phyloP scores from a whole-genome alignment of 2,888 invertebrate genomes.

The Mongoloraphidia duomilia region DNA sequence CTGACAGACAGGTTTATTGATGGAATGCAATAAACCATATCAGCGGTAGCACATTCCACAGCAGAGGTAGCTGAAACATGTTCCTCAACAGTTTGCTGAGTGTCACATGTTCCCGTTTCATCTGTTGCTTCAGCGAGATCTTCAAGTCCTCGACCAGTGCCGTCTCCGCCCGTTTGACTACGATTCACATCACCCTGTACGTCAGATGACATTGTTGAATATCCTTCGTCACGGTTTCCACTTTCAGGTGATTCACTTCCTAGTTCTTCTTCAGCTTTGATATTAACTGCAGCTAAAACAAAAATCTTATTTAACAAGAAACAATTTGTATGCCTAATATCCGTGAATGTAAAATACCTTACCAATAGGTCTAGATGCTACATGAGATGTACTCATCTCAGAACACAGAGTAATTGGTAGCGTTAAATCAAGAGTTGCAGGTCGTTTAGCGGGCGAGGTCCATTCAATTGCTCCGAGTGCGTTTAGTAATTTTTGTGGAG shows the following conservation, averaged over 20 bases:
- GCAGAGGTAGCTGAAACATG: slow-evolving; percentile 33
- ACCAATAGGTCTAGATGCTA: neutral
- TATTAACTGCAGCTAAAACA: slow-evolving; percentile 29
- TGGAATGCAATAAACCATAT: slow-evolving; percentile 54
- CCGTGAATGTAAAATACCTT: slow-evolving; percentile 1
- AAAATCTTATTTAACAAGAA: slow-evolving; percentile 1
- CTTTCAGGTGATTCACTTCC: slow-evolving; percentile 63
- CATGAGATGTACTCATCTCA: slow-evolving; percentile 10
- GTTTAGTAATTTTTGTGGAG: slow-evolving; percentile 43
- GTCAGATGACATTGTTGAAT: slow-evolving; percentile 73
- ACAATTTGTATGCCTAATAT: neutral
- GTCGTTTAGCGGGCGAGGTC: slow-evolving; percentile 47
- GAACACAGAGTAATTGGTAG: slow-evolving; percentile 23
- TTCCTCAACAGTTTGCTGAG: slow-evolving; percentile 8
- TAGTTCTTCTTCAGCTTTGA: slow-evolving; percentile 45
- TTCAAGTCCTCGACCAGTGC: slow-evolving; percentile 45
- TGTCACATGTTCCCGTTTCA: slow-evolving; percentile 46
- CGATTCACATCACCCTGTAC: slow-evolving; percentile 56
- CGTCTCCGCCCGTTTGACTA: slow-evolving; percentile 33
- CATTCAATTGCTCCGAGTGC: slow-evolving; percentile 52
- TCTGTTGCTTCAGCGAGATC: slow-evolving; percentile 62
- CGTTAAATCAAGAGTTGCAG: slow-evolving; percentile 54
- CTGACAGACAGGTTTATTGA: slow-evolving; percentile 43
- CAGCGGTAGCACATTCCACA: slow-evolving; percentile 41
- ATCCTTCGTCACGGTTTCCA: slow-evolving; percentile 66